Evolutionary conservation across 1,140 invertebrate genomes (phyloP).

Genomic region (Leptoteleia sp.): DNA sequence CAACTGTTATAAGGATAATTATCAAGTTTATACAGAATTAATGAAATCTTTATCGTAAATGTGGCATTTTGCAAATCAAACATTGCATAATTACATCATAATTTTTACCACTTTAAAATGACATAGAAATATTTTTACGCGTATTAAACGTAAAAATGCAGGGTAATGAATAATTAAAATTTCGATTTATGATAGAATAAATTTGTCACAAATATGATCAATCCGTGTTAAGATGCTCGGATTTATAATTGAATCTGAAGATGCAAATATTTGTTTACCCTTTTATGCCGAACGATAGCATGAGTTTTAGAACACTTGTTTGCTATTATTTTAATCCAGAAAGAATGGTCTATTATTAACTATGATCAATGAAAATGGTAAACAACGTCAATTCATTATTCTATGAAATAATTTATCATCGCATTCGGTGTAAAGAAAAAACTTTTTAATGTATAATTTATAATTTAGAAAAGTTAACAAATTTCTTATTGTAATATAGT

Average conservation of each 20-base stretch:
- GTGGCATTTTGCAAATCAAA: conserved; percentile 32
- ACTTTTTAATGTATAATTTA: background rate
- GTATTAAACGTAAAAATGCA: background rate
- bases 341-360: conserved; percentile 18
- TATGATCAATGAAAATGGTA: conserved; percentile 13
- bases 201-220: conserved; percentile 9
- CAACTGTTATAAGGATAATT: conserved; percentile 44
- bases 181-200: conserved; percentile 13
- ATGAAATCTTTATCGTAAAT: conserved; percentile 45
- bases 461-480: conserved; percentile 18
- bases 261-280: background rate
- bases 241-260: background rate
- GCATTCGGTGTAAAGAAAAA: conserved; percentile 9
- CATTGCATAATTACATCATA: conserved; percentile 28
- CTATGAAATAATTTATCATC: conserved; percentile 20
- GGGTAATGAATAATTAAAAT: conserved; percentile 1
- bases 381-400: conserved; percentile 23
- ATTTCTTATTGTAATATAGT: conserved; percentile 29
- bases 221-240: background rate
- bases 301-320: background rate
- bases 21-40: conserved; percentile 44
- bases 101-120: conserved; percentile 12
- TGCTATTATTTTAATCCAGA: conserved; percentile 1
- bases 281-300: background rate
- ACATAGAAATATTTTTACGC: conserved; percentile 9